A percentile compares a stretch with the other conserved stretches of the same genome.
phyloP scores from a whole-genome alignment of 2,797 vertebrate genomes.

The Pipistrellus pipistrellus region DNA sequence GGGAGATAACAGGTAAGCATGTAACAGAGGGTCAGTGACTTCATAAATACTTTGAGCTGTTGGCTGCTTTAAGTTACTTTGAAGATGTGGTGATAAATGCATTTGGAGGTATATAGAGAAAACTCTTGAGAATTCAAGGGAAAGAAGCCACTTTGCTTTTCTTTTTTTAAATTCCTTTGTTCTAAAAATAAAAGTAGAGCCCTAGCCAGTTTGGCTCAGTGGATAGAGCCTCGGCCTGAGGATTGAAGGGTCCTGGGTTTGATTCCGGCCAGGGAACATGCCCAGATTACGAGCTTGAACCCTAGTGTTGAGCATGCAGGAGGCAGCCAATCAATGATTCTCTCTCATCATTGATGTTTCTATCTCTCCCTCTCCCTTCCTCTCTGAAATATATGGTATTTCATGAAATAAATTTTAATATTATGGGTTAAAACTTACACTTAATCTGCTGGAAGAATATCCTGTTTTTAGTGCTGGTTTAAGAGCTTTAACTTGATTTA shows the following conservation, averaged over 20 bases:
- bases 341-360: too few relatives aligned
- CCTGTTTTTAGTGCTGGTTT: background rate
- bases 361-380: too few relatives aligned
- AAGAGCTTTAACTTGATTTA: background rate
- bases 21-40: background rate
- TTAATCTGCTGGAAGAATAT: background rate
- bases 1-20: background rate
- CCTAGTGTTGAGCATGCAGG: too few relatives aligned
- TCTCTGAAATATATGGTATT: background rate
- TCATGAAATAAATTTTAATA: background rate
- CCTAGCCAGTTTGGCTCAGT: too few relatives aligned
- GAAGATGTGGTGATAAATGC: background rate
- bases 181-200: constrained; percentile 5
- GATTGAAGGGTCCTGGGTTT: too few relatives aligned
- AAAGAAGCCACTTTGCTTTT: background rate
- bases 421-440: background rate
- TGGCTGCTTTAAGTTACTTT: background rate
- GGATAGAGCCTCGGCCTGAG: too few relatives aligned
- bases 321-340: too few relatives aligned
- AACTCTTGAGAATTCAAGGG: background rate
- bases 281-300: too few relatives aligned
- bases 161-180: background rate
- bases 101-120: background rate
- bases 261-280: too few relatives aligned
- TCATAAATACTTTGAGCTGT: constrained; percentile 8